Evolutionary conservation across 1,140 invertebrate genomes (phyloP), one percentile per base, ranked within the genome.

Genomic region (Chymomyza costata): DNA sequence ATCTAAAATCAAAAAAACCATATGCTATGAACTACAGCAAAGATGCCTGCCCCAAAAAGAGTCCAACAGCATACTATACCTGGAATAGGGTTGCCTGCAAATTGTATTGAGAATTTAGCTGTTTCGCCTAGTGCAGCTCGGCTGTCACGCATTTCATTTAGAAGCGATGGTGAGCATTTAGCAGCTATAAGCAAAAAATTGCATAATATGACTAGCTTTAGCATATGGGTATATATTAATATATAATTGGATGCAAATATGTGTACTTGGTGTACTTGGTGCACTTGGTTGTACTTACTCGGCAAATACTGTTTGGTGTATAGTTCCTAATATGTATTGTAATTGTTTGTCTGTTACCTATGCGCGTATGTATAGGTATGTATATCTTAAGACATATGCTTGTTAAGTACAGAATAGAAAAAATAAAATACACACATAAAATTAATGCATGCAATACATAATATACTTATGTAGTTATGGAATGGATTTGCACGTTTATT

Each of bases 81-180:
- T 90, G 95, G 95, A 66, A 83, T 87, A 41, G 95, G 95, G 83
- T 92, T 94, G 86, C 95, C 95, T 43, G 91, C 91, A 83, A 93
- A 95, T 44, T 89, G 81, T 62, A 92, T 92, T 86, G 93, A 92
- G 76, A 97, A 93, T 18, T 89, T 88, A 17, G 92, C 91, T 40
- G 87, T 89, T 86, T 94, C 91, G 50, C 92, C 91, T 87, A 93
- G 91, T 59, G 90, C 88, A 37, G 90, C 90, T 68, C 92, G 90
- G 66, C 90, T 88, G 67, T 93, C 91, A 65, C 89, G 89, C 57
- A 95, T 91, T 87, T 95, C 93, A 87, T 92, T 89, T 43, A 94
- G 90, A 86, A 96, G 93, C 58, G 91, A 91, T 63, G 94, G 94
- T 61, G 92, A 87, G 65, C 91, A 88, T 87, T 94, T 92, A 74